Evolutionary conservation across 2,888 invertebrate species (phyloP), one percentile per base, ranked within the genome.

Genomic region (Endotricha flammealis): DNA sequence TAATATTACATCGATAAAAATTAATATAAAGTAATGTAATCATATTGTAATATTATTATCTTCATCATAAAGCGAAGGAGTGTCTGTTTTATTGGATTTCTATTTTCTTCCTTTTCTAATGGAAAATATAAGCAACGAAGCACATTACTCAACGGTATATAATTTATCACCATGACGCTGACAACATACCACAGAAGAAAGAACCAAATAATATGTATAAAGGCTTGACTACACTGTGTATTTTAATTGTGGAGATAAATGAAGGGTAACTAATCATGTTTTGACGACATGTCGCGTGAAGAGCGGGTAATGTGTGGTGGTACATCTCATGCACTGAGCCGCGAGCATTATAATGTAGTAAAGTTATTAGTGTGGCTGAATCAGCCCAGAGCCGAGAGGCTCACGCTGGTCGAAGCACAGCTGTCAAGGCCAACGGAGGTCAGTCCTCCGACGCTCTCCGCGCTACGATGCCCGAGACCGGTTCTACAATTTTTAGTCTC

Each of bases 361-460:
- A 72, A 80, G 78, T 77, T 83, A 83, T 82, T 82, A 81, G 83
- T 79, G 75, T 79, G 75, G 79, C 72, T 70, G 78, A 73, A 73
- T 77, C 76, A 65, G 69, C 61, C 67, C 66, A 67, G 73, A 64
- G 67, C 59, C 68, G 66, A 67, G 73, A 74, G 75, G 71, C 73
- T 75, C 72, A 63, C 65, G 72, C 53, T 57, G 65, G 63, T 48
- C 61, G 69, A 64, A 75, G 69, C 80, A 75, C 83, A 78, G 82
- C 83, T 83, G 85, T 85, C 85, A 85, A 86, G 85, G 85, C 85
- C 85, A 86, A 79, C 68, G 61, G 83, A 81, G 85, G 85, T 86
- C 85, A 86, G 68, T 86, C 80, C 82, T 64, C 85, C 82, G 79
- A 77, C 81, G 80, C 79, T 79, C 81, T 79, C 78, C 69, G 65